phyloP scores from a whole-genome alignment of 1,140 invertebrate genomes.

The Phymorhynchus buccinoides region DNA sequence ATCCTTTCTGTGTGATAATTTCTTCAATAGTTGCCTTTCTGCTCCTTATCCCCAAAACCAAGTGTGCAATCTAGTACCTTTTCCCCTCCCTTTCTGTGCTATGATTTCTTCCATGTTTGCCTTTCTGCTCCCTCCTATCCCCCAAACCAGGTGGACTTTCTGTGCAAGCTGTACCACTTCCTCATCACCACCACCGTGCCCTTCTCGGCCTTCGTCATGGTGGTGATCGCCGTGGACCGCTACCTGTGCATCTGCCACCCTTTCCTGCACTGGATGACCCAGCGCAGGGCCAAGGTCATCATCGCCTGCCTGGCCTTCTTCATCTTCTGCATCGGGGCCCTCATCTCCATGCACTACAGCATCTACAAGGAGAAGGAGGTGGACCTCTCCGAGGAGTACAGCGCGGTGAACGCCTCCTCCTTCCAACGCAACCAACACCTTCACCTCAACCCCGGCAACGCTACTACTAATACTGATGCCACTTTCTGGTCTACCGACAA shows the following conservation, averaged over 20 bases:
- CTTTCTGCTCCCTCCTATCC: no score
- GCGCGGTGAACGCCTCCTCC: not conserved
- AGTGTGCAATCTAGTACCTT: no score
- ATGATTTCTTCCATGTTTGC: no score
- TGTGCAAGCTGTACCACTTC: conserved; percentile 65
- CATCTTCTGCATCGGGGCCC: conserved; percentile 55
- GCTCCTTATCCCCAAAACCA: no score
- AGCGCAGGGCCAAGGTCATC: conserved; percentile 59
- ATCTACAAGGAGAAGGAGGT: conserved; percentile 34
- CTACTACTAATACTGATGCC: not conserved
- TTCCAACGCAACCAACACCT: not conserved
- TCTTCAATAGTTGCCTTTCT: no score
- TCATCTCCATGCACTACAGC: conserved; percentile 54
- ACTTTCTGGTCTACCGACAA: not conserved
- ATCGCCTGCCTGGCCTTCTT: conserved; percentile 52
- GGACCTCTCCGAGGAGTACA: not conserved
- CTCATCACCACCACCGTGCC: conserved; percentile 63
- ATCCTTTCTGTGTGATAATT: no score
- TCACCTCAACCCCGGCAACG: not conserved
- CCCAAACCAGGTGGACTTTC: conserved; percentile 41
- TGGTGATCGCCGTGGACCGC: conserved; percentile 65
- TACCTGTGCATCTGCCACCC: conserved; percentile 68
- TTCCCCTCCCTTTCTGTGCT: no score
- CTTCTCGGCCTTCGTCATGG: conserved; percentile 65
- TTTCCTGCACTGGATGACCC: conserved; percentile 60